Base-by-base conservation (phyloP, 2,797 vertebrate genomes). In the Cheirogaleus major region DNA sequence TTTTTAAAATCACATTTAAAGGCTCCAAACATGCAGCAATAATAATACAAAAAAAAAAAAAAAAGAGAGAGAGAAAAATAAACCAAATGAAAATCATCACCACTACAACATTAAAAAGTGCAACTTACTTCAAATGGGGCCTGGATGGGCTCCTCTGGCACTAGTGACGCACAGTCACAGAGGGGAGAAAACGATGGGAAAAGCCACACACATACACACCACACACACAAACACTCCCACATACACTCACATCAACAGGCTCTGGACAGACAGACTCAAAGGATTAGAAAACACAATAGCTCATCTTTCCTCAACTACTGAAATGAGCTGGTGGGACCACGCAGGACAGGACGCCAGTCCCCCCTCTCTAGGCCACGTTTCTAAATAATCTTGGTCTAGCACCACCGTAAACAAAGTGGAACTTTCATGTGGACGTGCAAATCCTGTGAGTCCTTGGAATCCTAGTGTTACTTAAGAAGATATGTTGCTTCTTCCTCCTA, bases 21-120 rank as follows among this genome's bases (percentile, higher is more conserved):
- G 98, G 97, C 94, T 95, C 96, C 96, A 97, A 96, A 98, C 97
- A 98, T 92, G 97, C 98, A 98, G 97, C 97, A 98, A 89, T 89
- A 85, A 96, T 67, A 95, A 82, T 67, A 89, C 55, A 50, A 43
- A 95, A 55, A 76, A 35, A 57, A 70, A 55, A 20, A 95, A 50
- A 57, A 45, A 59, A 67, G 35, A 17, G 78, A 94, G 45, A 89
- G 72, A 92, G 79, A 45, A 89, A 93, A 96, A 76, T 14, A 89
- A 96, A 88, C 67, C 23, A 93, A 96, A 97, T 35, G 93, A 97
- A 97, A 96, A 95, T 81, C 85, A 95, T 93, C 87, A 93, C 96
- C 83, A 97, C 35, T 61, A 97, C 90, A 80, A 97, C 97, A 96
- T 98, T 97, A 98, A 96, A 98, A 98, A 98, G 98, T 98, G 98